A percentile compares a stretch with the other conserved stretches of the same genome.
phyloP scores from a whole-genome alignment of 2,888 invertebrate species.

The Euzophera pinguis region DNA sequence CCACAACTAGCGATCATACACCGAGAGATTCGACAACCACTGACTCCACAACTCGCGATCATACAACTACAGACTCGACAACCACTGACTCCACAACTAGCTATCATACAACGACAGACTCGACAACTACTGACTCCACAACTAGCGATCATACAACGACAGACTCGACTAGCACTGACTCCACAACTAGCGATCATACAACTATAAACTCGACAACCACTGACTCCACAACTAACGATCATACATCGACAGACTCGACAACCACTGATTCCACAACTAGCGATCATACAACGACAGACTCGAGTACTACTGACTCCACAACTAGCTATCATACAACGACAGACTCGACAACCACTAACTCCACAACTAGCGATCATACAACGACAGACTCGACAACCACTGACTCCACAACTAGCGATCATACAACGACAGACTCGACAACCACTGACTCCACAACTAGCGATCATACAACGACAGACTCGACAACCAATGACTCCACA shows the following conservation, averaged over 20 bases:
- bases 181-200: slow-evolving; percentile 7
- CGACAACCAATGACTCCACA: not conserved
- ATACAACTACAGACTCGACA: slow-evolving; percentile 6
- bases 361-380: slow-evolving; percentile 9
- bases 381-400: not conserved
- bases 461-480: slow-evolving; percentile 7
- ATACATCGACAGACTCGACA: not conserved
- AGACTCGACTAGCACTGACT: slow-evolving; percentile 2
- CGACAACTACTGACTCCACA: not conserved
- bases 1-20: slow-evolving; percentile 9
- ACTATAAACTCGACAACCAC: not conserved
- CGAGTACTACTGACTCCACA: not conserved
- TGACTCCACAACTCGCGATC: slow-evolving; percentile 5
- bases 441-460: not conserved
- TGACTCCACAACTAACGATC: slow-evolving; percentile 8
- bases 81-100: slow-evolving; percentile 7
- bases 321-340: slow-evolving; percentile 7
- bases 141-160: slow-evolving; percentile 8
- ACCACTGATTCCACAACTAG: slow-evolving; percentile 3
- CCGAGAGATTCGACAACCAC: slow-evolving; percentile 7
- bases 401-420: slow-evolving; percentile 8
- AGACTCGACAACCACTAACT: not conserved
- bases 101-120: slow-evolving; percentile 1
- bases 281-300: slow-evolving; percentile 5
- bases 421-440: slow-evolving; percentile 4